Conservation (phyloP, 1,140 invertebrate genomes). For the Magallana ariakensis region DNA sequence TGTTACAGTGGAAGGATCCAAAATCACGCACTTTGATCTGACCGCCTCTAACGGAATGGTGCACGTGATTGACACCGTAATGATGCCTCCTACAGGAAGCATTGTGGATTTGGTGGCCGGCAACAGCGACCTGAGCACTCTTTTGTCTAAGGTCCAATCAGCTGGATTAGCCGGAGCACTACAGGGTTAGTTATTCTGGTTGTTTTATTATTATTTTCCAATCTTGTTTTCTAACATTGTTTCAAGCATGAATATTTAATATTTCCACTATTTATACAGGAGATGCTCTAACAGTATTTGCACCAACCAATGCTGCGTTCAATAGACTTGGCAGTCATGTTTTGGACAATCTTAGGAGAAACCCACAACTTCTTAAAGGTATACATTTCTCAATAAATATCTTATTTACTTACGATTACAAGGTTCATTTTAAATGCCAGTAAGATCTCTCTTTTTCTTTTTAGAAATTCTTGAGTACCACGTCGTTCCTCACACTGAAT, state of each 20-base stretch:
- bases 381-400: not conserved
- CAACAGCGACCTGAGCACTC: slow-evolving; percentile 55
- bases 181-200: slow-evolving; percentile 45
- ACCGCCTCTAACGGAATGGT: slow-evolving; percentile 55
- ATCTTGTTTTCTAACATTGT: too few relatives aligned
- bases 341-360: slow-evolving; percentile 14
- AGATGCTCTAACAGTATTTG: slow-evolving; percentile 85
- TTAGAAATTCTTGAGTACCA: slow-evolving; percentile 62
- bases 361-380: not conserved
- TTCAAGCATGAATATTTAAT: too few relatives aligned
- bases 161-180: slow-evolving; percentile 57
- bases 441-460: not conserved
- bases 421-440: too few relatives aligned
- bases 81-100: slow-evolving; percentile 60
- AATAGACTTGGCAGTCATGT: slow-evolving; percentile 65
- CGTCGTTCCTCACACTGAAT: slow-evolving; percentile 61
- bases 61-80: slow-evolving; percentile 60
- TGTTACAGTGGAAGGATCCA: slow-evolving; percentile 60
- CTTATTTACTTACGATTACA: not conserved
- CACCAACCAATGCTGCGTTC: slow-evolving; percentile 92
- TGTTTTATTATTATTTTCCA: not conserved
- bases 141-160: slow-evolving; percentile 52
- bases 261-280: slow-evolving; percentile 16
- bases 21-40: slow-evolving; percentile 54
- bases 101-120: slow-evolving; percentile 61